Percentiles rank a stretch among this genome's conserved stretches.
These are phyloP conservation scores for Scomber scombrus DNA, from an alignment of 2,113 vertebrate species.

Conservation along the genomic window DNA sequence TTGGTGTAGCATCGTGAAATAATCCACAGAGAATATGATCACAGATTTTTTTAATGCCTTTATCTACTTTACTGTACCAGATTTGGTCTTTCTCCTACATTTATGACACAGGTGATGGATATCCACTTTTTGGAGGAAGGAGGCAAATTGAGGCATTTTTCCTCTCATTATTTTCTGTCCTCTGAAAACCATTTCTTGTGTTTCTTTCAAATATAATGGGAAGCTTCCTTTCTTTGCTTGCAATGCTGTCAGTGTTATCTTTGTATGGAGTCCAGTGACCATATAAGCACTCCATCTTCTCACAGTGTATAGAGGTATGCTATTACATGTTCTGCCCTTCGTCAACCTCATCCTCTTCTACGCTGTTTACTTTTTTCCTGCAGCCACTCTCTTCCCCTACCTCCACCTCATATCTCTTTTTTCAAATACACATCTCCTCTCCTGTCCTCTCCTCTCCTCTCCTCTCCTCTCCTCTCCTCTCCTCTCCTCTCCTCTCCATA, in stretches of 20 bases:
- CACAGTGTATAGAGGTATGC: conserved; percentile 19
- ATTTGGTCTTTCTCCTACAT: conserved; percentile 29
- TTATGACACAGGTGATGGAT: conserved; percentile 49
- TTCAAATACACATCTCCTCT: conserved; percentile 22
- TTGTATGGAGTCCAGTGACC: conserved; percentile 12
- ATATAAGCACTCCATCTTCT: conserved; percentile 29
- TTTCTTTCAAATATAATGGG: conserved; percentile 39
- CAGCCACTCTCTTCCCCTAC: not conserved
- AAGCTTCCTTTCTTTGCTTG: conserved; percentile 8
- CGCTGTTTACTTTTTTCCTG: conserved; percentile 13
- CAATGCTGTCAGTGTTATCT: not conserved
- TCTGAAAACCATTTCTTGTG: conserved; percentile 34
- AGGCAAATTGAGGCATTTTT: conserved; percentile 56
- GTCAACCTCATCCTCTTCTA: conserved; percentile 17
- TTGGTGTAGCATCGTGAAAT: conserved; percentile 34
- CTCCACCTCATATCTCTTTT: conserved; percentile 16
- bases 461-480: not conserved
- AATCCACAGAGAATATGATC: conserved; percentile 21
- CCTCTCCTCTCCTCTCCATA: conserved; percentile 9
- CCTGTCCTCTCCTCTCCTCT: conserved; percentile 29
- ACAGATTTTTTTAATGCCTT: conserved; percentile 21
- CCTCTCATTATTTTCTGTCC: conserved; percentile 42
- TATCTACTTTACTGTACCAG: conserved; percentile 24
- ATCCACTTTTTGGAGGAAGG: conserved; percentile 39
- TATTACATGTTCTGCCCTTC: conserved; percentile 38